Evolutionary conservation across 2,113 vertebrate genomes (phyloP).

Genomic region (Coregonus clupeaformis): DNA sequence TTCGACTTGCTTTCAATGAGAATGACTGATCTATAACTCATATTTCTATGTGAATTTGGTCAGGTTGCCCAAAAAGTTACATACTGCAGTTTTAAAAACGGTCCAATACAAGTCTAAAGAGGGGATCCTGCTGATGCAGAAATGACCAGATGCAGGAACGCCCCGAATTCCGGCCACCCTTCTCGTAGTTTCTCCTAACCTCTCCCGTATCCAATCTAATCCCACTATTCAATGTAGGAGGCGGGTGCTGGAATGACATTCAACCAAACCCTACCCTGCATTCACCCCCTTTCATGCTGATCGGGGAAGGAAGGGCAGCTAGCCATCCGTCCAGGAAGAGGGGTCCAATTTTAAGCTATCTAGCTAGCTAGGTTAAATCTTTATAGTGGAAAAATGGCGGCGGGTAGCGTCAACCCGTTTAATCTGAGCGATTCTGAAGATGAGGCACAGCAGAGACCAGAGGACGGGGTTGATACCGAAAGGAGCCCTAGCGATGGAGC

Average conservation of each 20-base stretch:
- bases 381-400: constrained; percentile 74
- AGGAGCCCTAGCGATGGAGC: constrained; percentile 70
- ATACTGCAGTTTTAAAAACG: too few relatives aligned
- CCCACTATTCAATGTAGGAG: constrained; percentile 11
- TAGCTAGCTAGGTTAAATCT: constrained; percentile 34
- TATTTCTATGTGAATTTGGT: too few relatives aligned
- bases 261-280: constrained; percentile 3
- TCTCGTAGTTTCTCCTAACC: not conserved
- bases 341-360: constrained; percentile 46
- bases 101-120: too few relatives aligned
- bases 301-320: not conserved
- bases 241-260: constrained; percentile 39
- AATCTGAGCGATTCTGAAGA: constrained; percentile 91
- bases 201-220: constrained; percentile 46
- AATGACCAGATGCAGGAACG: too few relatives aligned
- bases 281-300: not conserved
- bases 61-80: too few relatives aligned
- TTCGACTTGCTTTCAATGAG: too few relatives aligned
- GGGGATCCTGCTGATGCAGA: too few relatives aligned
- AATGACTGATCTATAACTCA: too few relatives aligned
- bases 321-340: constrained; percentile 65
- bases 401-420: constrained; percentile 87
- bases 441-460: constrained; percentile 78
- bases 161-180: too few relatives aligned
- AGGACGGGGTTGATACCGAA: constrained; percentile 65